These are phyloP conservation scores for Gavia stellata DNA, from an alignment of 2,113 vertebrate genomes.

Conservation along the genomic window DNA sequence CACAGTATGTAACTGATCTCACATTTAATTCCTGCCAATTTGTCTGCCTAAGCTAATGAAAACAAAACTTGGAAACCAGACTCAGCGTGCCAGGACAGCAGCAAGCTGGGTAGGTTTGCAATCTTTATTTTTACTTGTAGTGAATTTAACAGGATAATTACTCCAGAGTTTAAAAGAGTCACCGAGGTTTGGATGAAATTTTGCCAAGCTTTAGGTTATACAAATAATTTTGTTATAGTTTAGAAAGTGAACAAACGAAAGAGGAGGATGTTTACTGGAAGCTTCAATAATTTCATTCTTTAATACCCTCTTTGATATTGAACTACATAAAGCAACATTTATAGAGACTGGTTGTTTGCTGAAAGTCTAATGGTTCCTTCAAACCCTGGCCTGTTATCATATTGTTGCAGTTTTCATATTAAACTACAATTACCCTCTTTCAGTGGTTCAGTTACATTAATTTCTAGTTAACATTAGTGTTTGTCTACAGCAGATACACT, in stretches of 20 bases:
- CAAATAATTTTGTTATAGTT: background rate
- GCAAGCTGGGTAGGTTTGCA: background rate
- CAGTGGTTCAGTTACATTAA: background rate
- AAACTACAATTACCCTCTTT: conserved; percentile 42
- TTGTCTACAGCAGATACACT: conserved; percentile 54
- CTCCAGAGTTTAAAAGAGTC: background rate
- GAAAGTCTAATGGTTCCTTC: conserved; percentile 23
- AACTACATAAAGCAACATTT: background rate
- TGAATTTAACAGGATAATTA: background rate
- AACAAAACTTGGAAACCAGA: background rate
- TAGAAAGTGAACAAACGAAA: background rate
- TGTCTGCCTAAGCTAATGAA: background rate
- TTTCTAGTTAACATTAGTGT: conserved; percentile 44
- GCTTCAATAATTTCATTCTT: background rate
- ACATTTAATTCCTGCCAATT: background rate
- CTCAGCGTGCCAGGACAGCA: background rate
- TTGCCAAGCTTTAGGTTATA: background rate
- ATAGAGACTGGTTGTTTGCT: background rate
- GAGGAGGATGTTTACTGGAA: background rate
- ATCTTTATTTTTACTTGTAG: background rate
- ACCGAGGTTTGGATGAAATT: background rate
- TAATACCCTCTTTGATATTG: background rate
- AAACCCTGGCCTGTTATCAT: conserved; percentile 37
- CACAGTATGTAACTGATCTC: background rate
- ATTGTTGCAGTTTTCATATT: conserved; percentile 41